Conservation (phyloP, 2,113 vertebrate species). For the Dermatemys mawii region DNA sequence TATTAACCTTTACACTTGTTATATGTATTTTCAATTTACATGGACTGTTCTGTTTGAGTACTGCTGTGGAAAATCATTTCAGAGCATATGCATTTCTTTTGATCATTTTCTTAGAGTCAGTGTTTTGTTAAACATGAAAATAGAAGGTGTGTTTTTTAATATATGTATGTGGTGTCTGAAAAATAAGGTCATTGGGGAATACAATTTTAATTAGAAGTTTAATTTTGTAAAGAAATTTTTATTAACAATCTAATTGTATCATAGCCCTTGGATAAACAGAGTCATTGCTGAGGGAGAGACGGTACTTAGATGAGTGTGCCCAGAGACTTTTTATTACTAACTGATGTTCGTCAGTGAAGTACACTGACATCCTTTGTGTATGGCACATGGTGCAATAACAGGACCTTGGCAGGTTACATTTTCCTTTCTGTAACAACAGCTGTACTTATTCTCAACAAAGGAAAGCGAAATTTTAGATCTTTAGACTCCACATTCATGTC, state of each 20-base stretch:
- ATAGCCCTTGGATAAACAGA: not conserved
- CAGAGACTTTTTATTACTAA: not conserved
- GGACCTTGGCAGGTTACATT: not conserved
- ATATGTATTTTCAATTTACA: not conserved
- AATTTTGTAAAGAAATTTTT: not conserved
- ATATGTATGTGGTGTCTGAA: not conserved
- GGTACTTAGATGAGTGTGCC: not conserved
- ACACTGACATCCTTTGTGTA: not conserved
- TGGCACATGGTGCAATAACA: not conserved
- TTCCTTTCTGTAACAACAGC: not conserved
- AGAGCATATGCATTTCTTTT: not conserved
- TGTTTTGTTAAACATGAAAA: not conserved
- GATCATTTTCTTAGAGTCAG: not conserved
- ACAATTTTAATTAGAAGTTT: conserved; percentile 12
- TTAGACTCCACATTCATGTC: not conserved
- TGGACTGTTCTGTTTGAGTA: not conserved
- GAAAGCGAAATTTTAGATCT: not conserved
- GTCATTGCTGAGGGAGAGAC: not conserved
- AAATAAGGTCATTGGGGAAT: not conserved
- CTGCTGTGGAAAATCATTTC: not conserved
- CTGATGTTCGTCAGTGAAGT: not conserved
- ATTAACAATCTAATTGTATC: not conserved
- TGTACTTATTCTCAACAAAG: not conserved
- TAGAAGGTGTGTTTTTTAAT: not conserved
- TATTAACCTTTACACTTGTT: not conserved